Evolutionary conservation across 2,797 vertebrate genomes (phyloP), one percentile per base, ranked within the genome.

Genomic region (Acropternis orthonyx): DNA sequence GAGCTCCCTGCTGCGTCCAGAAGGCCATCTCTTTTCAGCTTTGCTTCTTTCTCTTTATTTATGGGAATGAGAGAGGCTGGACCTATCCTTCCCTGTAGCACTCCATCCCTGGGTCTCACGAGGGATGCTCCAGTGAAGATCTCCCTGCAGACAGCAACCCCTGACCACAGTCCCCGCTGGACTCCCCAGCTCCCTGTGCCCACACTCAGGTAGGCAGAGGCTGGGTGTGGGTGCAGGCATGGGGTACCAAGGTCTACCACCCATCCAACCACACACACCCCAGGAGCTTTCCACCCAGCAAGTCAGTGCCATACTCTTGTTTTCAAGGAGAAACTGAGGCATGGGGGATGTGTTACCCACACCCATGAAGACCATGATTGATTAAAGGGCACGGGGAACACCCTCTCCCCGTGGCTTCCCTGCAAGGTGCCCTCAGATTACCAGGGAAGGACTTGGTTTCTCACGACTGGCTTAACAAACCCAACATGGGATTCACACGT

Each of bases 101-200:
- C 12, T 6, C 2, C 2, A 0, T 24, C 27, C 54, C 18, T 65
- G 36, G 13, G 3, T 74, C 68, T 92, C 28, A 19, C 14, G 9
- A 83, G 18, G 14, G 22, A 5, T 62, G 19, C 54, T 81, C 49
- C 58, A 92, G 65, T 19, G 56, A 88, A 65, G 34, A 34, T 61
- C 18, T 72, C 44, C 51, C 30, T 3, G 1, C 55, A 84, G 54
- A 59, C 3, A 67, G 51, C 41, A 61, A 43, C 68, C 14, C 65
- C 32, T 0, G 2, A 36, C 5, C 3, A 2, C 71, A 55, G 21
- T 23, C 34, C 43, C 41, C 0, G 0, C 41, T 49, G 62, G 54
- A 32, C 5, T 56, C 13, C 7, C 4, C 65, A 76, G 63, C 22
- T 19, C 68, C 10, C 36, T 0, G 1, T 58, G 51, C 54, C 39